Evolutionary conservation across 2,888 invertebrate genomes (phyloP).

Genomic region (Dyspetes luteomarginatus): DNA sequence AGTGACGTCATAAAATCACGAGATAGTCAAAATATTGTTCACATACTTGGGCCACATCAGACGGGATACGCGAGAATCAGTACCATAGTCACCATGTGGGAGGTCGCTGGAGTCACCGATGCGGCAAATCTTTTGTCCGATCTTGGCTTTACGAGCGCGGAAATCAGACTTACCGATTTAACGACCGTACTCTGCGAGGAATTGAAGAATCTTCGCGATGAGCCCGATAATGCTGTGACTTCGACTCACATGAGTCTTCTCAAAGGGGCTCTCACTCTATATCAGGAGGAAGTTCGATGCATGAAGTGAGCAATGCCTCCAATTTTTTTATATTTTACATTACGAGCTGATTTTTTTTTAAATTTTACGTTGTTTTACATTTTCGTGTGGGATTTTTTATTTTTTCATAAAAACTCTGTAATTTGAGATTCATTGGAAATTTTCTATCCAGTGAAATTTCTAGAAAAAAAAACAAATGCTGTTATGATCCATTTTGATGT

Average conservation of each 20-base stretch:
- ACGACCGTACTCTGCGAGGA: conserved; percentile 89
- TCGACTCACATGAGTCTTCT: conserved; percentile 85
- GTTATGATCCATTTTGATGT: too few relatives aligned
- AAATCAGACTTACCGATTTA: conserved; percentile 87
- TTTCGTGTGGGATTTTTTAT: not conserved
- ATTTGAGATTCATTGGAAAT: too few relatives aligned
- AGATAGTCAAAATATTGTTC: conserved; percentile 48
- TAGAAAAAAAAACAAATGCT: conserved; percentile 15
- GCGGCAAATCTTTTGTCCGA: conserved; percentile 88
- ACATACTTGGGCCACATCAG: conserved; percentile 72
- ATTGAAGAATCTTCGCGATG: conserved; percentile 83
- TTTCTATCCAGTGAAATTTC: conserved; percentile 10
- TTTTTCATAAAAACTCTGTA: conserved; percentile 7
- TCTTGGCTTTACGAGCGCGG: conserved; percentile 87
- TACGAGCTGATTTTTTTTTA: not conserved
- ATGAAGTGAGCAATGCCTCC: conserved; percentile 84
- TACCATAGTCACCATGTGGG: conserved; percentile 89
- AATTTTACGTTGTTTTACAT: too few relatives aligned
- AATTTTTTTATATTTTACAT: too few relatives aligned
- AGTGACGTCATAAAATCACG: conserved; percentile 71
- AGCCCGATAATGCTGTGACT: conserved; percentile 78
- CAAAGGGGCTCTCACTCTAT: conserved; percentile 87
- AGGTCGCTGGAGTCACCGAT: conserved; percentile 87
- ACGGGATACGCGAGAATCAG: conserved; percentile 72
- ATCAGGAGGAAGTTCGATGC: conserved; percentile 88